Base-by-base conservation (phyloP, 53 echinoderm and acorn worm species). In the Henricia sp. region DNA sequence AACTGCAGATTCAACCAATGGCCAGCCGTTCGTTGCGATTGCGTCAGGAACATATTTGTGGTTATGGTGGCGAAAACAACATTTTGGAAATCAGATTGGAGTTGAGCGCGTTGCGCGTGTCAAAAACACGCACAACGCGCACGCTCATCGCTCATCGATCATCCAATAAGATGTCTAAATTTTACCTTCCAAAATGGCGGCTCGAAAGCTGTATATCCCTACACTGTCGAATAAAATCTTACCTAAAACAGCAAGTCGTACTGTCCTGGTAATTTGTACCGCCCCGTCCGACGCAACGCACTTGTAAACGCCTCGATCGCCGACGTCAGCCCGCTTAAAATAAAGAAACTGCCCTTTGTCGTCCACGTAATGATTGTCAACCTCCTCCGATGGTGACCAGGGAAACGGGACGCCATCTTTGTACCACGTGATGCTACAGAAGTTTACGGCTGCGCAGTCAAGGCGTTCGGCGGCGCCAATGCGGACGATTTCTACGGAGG, bases 371-470 rank as follows among this genome's bases (percentile, higher is more conserved):
- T 41, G 21, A 11, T 0, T 6, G 11, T 37, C 19, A 4, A 38
- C 33, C 1, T 10, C 32, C 21, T 43, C 84, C 12, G 0, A 20
- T 34, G 41, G 17, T 24, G 41, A 52, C 86, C 86, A 66, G 23
- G 52, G 52, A 25, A 72, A 67, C 50, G 86, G 86, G 51, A 68
- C n/a, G 53, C 76, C 86, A 11, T 86, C 29, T 46, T 68, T 86
- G 76, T 67, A 75, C 86, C 86, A 86, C 36, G 51, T 76, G 53
- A 86, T 60, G 39, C 40, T 74, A 34, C 86, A 76, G 76, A 67
- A 76, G 68, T 86, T 86, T 2, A 63, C 67, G 27, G 76, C 86
- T 41, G 62, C 50, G 55, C 86, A 86, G 54, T 75, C 39, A 11
- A 86, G 40, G 46, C 11, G 41, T 32, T 48, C 9, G n/a, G 40